Evolutionary conservation across 2,888 invertebrate genomes (phyloP).

Genomic region (Physocephala rufipes): DNA sequence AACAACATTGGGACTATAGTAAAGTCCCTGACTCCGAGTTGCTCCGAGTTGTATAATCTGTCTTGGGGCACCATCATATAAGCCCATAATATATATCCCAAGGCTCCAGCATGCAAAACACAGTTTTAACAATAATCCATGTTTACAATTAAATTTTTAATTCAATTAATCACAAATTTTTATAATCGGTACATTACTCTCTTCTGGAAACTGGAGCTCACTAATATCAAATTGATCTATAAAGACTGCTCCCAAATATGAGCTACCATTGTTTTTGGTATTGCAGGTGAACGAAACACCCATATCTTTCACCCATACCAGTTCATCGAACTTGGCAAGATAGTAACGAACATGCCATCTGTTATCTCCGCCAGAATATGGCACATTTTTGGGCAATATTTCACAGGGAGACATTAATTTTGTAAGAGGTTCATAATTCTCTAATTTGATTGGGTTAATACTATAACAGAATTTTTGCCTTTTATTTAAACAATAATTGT

Average conservation of each 20-base stretch:
- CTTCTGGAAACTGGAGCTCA: conserved; percentile 43
- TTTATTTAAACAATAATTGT: conserved; percentile 47
- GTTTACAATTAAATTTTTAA: conserved; percentile 32
- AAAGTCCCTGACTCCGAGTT: too few relatives aligned
- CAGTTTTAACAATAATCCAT: too few relatives aligned
- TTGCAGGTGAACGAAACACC: conserved; percentile 51
- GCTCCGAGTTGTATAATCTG: too few relatives aligned
- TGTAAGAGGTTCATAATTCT: conserved; percentile 44
- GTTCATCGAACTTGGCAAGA: conserved; percentile 53
- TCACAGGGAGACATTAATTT: conserved; percentile 43
- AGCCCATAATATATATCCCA: too few relatives aligned
- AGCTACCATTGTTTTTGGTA: conserved; percentile 33
- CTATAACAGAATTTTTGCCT: conserved; percentile 52
- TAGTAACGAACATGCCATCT: conserved; percentile 61
- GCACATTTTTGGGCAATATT: conserved; percentile 43
- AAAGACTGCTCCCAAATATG: conserved; percentile 57
- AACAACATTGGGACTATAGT: too few relatives aligned
- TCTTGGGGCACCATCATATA: too few relatives aligned
- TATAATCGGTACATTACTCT: conserved; percentile 47
- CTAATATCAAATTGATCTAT: conserved; percentile 50
- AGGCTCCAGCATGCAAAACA: too few relatives aligned
- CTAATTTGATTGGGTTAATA: conserved; percentile 49
- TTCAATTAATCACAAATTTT: conserved; percentile 46
- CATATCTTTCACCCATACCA: conserved; percentile 56
- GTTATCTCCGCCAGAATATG: conserved; percentile 38